phyloP scores from a whole-genome alignment of 1,140 invertebrate genomes.

The Trichonephila inaurata region DNA sequence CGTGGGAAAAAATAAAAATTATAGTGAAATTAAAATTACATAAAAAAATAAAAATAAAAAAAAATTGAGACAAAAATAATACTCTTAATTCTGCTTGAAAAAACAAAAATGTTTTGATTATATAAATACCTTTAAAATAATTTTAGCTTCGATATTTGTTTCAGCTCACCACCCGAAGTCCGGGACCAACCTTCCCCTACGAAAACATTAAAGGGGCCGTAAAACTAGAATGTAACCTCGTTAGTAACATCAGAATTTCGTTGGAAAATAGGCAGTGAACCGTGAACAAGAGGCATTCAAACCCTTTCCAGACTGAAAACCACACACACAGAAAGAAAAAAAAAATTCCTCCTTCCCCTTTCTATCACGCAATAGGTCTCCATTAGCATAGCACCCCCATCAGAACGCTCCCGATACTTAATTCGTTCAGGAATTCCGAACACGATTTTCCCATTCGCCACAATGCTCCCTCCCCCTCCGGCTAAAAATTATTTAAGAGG shows the following conservation, averaged over 20 bases:
- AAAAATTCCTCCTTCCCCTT: not conserved
- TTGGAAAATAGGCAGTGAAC: not conserved
- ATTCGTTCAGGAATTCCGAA: constrained; percentile 7
- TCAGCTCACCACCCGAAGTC: too few species aligned
- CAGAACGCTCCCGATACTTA: not conserved
- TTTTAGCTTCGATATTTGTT: too few species aligned
- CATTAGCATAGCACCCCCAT: constrained; percentile 30
- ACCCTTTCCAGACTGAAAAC: not conserved
- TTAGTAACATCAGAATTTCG: not conserved
- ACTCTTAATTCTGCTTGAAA: too few species aligned
- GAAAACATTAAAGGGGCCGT: too few species aligned
- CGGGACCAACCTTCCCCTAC: too few species aligned
- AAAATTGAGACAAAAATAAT: too few species aligned
- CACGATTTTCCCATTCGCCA: constrained; percentile 20
- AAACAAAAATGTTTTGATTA: too few species aligned
- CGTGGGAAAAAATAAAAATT: too few species aligned
- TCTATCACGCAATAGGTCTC: not conserved
- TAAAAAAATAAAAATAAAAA: too few species aligned
- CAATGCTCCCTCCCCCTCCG: not conserved
- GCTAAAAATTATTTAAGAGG: constrained; percentile 37
- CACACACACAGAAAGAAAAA: not conserved
- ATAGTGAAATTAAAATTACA: too few species aligned
- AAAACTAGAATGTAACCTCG: too few species aligned
- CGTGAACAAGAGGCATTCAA: not conserved
- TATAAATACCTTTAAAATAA: too few species aligned